Percentiles rank a stretch among this genome's conserved stretches.
phyloP scores from a whole-genome alignment of 2,113 vertebrate species.

The Helogale parvula region DNA sequence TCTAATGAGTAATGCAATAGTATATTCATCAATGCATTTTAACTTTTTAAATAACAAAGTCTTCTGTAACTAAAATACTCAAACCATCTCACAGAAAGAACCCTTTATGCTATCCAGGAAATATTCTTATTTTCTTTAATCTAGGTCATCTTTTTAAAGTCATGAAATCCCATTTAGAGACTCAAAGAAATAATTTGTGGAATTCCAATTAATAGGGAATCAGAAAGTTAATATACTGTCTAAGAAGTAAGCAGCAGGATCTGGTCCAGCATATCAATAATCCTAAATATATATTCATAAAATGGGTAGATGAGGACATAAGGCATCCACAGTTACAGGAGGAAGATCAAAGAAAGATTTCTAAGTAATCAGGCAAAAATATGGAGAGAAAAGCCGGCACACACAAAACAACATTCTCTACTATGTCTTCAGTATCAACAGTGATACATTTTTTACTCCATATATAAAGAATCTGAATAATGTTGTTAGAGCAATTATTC shows the following conservation, averaged over 20 bases:
- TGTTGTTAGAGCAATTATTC: background rate
- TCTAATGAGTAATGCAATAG: background rate
- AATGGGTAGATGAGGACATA: background rate
- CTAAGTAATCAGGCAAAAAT: background rate
- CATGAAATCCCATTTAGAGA: slow-evolving; percentile 40
- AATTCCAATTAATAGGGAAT: slow-evolving; percentile 45
- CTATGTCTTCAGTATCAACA: background rate
- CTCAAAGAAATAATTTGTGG: slow-evolving; percentile 46
- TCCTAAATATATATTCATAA: slow-evolving; percentile 32
- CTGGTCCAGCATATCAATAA: slow-evolving; percentile 9
- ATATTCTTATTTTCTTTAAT: background rate
- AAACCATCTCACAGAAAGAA: slow-evolving; percentile 64
- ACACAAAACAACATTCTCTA: background rate
- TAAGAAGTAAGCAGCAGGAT: slow-evolving; percentile 44
- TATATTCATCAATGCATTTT: slow-evolving; percentile 31
- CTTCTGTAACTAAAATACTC: slow-evolving; percentile 58
- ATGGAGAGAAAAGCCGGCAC: background rate
- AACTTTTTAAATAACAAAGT: slow-evolving; percentile 42
- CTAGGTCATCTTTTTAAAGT: slow-evolving; percentile 39
- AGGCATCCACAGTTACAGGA: background rate
- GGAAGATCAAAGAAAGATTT: background rate
- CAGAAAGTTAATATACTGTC: slow-evolving; percentile 28
- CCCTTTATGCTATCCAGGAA: slow-evolving; percentile 32
- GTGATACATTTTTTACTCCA: background rate
- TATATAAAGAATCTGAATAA: background rate